Evolutionary conservation across 1,140 invertebrate genomes (phyloP).

Genomic region (Sinella curviseta): DNA sequence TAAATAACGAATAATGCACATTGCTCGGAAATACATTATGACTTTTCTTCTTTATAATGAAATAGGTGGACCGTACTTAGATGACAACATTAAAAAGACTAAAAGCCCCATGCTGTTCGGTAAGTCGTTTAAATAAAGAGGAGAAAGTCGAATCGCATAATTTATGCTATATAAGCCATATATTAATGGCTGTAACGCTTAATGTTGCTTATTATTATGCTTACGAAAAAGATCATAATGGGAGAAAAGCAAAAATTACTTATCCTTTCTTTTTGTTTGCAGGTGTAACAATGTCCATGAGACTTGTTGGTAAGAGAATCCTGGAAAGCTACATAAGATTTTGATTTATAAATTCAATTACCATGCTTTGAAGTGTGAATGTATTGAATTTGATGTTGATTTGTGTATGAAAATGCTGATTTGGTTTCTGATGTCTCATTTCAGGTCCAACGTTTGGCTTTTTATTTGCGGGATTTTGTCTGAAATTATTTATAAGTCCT

Average conservation of each 20-base stretch:
- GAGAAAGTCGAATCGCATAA: too few relatives aligned
- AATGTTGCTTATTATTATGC: background rate
- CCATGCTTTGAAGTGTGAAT: background rate
- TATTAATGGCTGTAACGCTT: background rate
- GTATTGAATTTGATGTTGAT: too few relatives aligned
- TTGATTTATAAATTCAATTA: background rate
- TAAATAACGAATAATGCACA: background rate
- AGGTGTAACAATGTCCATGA: slow-evolving; percentile 48
- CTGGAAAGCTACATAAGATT: background rate
- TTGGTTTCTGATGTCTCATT: too few relatives aligned
- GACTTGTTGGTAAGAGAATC: slow-evolving; percentile 35
- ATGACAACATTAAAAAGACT: slow-evolving; percentile 70
- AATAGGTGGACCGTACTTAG: slow-evolving; percentile 61
- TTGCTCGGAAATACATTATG: too few relatives aligned
- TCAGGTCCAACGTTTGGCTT: slow-evolving; percentile 71
- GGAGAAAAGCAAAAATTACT: too few relatives aligned
- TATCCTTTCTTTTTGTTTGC: slow-evolving; percentile 1
- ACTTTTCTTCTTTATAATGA: too few relatives aligned
- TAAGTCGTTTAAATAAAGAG: too few relatives aligned
- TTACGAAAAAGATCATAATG: too few relatives aligned
- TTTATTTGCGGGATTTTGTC: slow-evolving; percentile 67
- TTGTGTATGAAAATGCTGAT: too few relatives aligned
- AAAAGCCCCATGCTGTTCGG: slow-evolving; percentile 67
- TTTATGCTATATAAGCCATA: too few relatives aligned
- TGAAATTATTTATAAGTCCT: slow-evolving; percentile 70